Base-by-base conservation (phyloP, 1,140 invertebrate species). In the Panagrolaimus sp. region DNA sequence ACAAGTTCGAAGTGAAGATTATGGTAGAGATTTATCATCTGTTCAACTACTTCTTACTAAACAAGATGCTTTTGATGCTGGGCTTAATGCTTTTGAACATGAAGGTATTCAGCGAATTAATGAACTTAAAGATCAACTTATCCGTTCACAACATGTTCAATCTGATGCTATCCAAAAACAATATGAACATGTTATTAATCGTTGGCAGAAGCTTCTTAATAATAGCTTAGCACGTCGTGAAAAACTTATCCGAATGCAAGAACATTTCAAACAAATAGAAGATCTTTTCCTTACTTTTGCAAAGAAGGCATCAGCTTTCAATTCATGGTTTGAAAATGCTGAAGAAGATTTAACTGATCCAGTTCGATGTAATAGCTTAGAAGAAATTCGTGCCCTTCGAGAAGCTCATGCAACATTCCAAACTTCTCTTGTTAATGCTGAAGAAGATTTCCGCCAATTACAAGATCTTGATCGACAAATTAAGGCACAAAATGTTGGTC, bases 311-410 rank as follows among this genome's bases (percentile, higher is more conserved):
- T 98, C 95, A 38, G 94, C 95, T 61, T 99, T 99, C 87, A 98
- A 98, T 86, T 97, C 94, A 63, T 98, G 96, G 96, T 99, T 98
- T 86, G 96, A 99, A 85, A 99, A 99, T 86, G 96, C 96, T 46
- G 96, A 99, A 84, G 96, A 99, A 84, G 96, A 98, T 87, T 87
- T 98, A 27, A 98, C 95, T 11, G 96, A 99, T 87, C 95, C 96
- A 14, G 96, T 99, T 57, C 88, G 94, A 70, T 98, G 95, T 85
- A 88, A 88, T 78, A 87, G 86, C 61, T 81, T 88, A 16, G 87
- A 88, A 74, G 87, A 88, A 77, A 88, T 88, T 69, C 70, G 76
- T 43, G 83, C 80, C 3, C 85, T 99, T 57, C 88, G 92, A 44
- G 96, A 98, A 79, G 94, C 95, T 45, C 96, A 99, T 84, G 90